These are phyloP conservation scores for Amyelois transitella DNA, from an alignment of 1,140 invertebrate species.

Conservation along the genomic window DNA sequence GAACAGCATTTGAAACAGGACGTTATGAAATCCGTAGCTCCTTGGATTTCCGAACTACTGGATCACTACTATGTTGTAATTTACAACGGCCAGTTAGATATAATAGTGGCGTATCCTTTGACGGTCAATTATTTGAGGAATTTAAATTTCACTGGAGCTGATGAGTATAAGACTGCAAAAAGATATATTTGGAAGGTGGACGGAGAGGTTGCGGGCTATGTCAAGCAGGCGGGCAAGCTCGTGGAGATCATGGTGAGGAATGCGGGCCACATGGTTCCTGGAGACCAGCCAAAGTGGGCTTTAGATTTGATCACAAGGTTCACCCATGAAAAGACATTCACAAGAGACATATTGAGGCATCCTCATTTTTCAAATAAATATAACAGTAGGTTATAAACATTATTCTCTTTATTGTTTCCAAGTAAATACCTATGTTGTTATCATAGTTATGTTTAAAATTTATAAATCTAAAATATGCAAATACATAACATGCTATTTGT, in stretches of 20 bases:
- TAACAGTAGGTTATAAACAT: too few relatives aligned
- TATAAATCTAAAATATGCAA: too few relatives aligned
- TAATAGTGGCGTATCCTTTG: constrained; percentile 87
- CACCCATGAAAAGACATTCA: constrained; percentile 77
- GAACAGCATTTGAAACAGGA: constrained; percentile 83
- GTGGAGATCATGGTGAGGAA: constrained; percentile 87
- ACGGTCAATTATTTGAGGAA: constrained; percentile 83
- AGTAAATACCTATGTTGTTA: not conserved
- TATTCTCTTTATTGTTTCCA: not conserved
- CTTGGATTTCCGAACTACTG: constrained; percentile 82
- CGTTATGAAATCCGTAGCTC: constrained; percentile 88
- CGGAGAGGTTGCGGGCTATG: constrained; percentile 84
- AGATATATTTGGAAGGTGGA: constrained; percentile 82
- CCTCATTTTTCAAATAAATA: not conserved
- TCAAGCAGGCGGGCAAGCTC: constrained; percentile 81
- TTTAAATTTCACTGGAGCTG: constrained; percentile 80
- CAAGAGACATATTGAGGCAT: not conserved
- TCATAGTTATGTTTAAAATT: too few relatives aligned
- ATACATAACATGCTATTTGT: too few relatives aligned
- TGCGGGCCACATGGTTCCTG: constrained; percentile 90
- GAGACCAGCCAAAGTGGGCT: constrained; percentile 86
- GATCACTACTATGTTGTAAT: constrained; percentile 81
- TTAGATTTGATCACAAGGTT: constrained; percentile 86
- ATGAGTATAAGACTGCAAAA: constrained; percentile 78
- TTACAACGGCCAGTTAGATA: constrained; percentile 90